Evolutionary conservation across 2,113 vertebrate species (phyloP).

Genomic region (Prunella himalayana): DNA sequence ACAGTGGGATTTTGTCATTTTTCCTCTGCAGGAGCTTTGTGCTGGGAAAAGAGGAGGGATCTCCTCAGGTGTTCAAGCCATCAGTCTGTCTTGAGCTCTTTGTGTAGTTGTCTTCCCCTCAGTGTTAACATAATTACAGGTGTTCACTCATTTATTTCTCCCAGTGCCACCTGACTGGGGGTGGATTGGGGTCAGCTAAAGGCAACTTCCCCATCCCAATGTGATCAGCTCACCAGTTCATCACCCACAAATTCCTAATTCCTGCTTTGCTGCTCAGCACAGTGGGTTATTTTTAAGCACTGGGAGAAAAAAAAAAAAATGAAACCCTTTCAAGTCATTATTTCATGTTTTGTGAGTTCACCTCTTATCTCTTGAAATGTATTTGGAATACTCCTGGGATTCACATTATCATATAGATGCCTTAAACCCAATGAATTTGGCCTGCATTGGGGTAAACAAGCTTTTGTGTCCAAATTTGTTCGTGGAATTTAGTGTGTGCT

Average conservation of each 20-base stretch:
- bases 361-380: not conserved
- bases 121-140: rapidly evolving
- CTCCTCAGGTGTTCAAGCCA: not conserved
- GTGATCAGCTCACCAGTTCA: not conserved
- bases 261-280: not conserved
- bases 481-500: not conserved
- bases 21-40: not conserved
- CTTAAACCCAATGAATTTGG: not conserved
- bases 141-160: not conserved
- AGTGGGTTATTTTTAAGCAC: not conserved
- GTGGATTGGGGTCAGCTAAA: not conserved
- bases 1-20: not conserved
- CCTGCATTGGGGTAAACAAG: not conserved
- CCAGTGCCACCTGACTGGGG: not conserved
- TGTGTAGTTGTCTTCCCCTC: not conserved
- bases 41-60: not conserved
- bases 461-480: not conserved
- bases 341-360: not conserved
- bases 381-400: not conserved
- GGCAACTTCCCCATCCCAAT: rapidly evolving
- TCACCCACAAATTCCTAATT: not conserved
- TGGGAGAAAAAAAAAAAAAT: not conserved
- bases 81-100: not conserved
- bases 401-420: not conserved
- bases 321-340: not conserved